These are phyloP conservation scores for Callospermophilus lateralis DNA, from an alignment of 2,113 vertebrate species.

Conservation along the genomic window DNA sequence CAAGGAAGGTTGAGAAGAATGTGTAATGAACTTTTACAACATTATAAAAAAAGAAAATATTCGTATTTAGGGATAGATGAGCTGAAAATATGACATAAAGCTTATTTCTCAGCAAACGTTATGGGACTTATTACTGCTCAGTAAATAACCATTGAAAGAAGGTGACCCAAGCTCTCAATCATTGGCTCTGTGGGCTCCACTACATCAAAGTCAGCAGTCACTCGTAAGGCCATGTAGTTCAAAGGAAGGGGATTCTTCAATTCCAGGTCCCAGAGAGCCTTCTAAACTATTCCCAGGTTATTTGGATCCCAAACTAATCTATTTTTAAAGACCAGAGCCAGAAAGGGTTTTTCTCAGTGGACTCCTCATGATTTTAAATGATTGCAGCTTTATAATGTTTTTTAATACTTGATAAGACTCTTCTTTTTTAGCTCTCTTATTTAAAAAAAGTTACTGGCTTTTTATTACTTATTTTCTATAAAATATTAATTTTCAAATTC, in stretches of 20 bases:
- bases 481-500: neutral
- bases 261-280: neutral
- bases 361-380: neutral
- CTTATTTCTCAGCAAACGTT: neutral
- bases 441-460: neutral
- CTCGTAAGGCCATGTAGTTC: neutral
- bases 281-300: neutral
- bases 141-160: neutral
- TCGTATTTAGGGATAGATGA: neutral
- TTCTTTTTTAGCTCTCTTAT: neutral
- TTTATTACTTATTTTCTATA: neutral
- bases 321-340: neutral
- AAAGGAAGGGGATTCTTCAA: neutral
- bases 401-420: neutral
- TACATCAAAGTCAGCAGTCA: neutral
- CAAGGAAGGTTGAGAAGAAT: neutral
- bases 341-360: neutral
- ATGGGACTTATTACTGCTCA: neutral
- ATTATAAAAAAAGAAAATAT: neutral
- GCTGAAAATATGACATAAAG: neutral
- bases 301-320: neutral
- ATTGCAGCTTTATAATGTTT: neutral
- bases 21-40: neutral
- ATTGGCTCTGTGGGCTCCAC: neutral
- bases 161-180: neutral